These are phyloP conservation scores for Ascaphus truei DNA, from an alignment of 2,113 vertebrate genomes.

Conservation along the genomic window DNA sequence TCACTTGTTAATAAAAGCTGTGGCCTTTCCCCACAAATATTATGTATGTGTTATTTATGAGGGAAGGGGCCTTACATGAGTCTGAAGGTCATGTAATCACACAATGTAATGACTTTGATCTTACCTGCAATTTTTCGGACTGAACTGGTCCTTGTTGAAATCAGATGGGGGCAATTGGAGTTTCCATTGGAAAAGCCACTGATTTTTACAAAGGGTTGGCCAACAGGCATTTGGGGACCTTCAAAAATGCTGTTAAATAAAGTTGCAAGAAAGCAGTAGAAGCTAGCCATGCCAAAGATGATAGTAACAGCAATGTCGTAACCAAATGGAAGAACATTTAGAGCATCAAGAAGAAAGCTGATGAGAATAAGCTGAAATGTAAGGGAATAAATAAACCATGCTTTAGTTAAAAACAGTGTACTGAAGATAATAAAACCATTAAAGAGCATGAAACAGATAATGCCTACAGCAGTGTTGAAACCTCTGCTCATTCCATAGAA, in stretches of 20 bases:
- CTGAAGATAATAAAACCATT: constrained; percentile 70
- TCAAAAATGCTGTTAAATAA: constrained; percentile 70
- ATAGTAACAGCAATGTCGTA: constrained; percentile 75
- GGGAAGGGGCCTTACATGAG: too few relatives aligned
- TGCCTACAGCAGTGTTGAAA: constrained; percentile 68
- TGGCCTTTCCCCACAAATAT: neutral
- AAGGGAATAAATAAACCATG: constrained; percentile 75
- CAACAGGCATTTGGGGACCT: constrained; percentile 67
- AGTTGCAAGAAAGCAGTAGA: constrained; percentile 79
- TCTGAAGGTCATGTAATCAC: too few relatives aligned
- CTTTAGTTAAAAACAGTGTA: constrained; percentile 63
- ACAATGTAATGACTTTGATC: neutral
- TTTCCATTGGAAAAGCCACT: constrained; percentile 55
- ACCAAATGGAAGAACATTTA: constrained; percentile 62
- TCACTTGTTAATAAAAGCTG: neutral
- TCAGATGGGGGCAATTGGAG: constrained; percentile 68
- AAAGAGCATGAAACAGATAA: constrained; percentile 75
- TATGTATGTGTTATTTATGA: neutral
- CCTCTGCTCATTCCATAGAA: constrained; percentile 63
- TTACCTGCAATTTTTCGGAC: constrained; percentile 81
- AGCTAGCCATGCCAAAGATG: constrained; percentile 79
- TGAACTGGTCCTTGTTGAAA: constrained; percentile 73
- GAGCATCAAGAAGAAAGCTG: constrained; percentile 78
- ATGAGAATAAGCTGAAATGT: constrained; percentile 72
- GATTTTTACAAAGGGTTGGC: constrained; percentile 66